Evolutionary conservation across 2,888 invertebrate species (phyloP).

Genomic region (Carcina quercana): DNA sequence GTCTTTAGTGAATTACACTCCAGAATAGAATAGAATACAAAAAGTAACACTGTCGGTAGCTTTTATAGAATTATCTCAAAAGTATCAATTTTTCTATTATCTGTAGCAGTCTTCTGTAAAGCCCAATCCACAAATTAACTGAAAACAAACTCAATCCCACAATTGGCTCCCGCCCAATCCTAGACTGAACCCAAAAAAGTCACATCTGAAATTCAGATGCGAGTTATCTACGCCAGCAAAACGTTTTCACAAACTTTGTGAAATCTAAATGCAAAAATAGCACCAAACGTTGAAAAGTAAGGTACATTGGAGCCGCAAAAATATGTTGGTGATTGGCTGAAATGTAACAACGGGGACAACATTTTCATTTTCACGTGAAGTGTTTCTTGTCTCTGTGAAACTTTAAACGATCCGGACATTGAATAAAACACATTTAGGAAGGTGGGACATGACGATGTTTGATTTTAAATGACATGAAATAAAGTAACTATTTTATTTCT

Average conservation of each 20-base stretch:
- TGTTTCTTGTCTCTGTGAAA: too few relatives aligned
- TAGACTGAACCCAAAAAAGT: slow-evolving; percentile 29
- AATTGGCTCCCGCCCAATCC: slow-evolving; percentile 34
- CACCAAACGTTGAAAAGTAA: too few relatives aligned
- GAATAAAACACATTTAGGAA: not conserved
- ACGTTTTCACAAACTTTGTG: slow-evolving; percentile 22
- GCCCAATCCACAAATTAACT: slow-evolving; percentile 50
- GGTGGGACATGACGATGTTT: too few relatives aligned
- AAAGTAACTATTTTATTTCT: too few relatives aligned
- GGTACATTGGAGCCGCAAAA: slow-evolving; percentile 1
- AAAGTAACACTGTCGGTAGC: slow-evolving; percentile 1
- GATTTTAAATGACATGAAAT: too few relatives aligned
- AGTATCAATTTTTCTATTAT: too few relatives aligned
- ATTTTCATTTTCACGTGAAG: slow-evolving; percentile 39
- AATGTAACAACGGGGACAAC: slow-evolving; percentile 34
- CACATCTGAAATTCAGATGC: slow-evolving; percentile 52
- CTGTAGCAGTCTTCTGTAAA: slow-evolving; percentile 11
- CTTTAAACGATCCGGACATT: slow-evolving; percentile 1
- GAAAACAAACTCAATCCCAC: slow-evolving; percentile 47
- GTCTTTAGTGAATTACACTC: too few relatives aligned
- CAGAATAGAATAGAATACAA: slow-evolving; percentile 8
- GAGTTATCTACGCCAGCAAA: slow-evolving; percentile 34
- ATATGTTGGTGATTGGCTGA: slow-evolving; percentile 35
- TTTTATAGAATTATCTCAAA: too few relatives aligned
- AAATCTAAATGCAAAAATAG: slow-evolving; percentile 8